These are phyloP conservation scores for Lordiphosa stackelbergi DNA, from an alignment of 1,140 invertebrate genomes.

Conservation along the genomic window DNA sequence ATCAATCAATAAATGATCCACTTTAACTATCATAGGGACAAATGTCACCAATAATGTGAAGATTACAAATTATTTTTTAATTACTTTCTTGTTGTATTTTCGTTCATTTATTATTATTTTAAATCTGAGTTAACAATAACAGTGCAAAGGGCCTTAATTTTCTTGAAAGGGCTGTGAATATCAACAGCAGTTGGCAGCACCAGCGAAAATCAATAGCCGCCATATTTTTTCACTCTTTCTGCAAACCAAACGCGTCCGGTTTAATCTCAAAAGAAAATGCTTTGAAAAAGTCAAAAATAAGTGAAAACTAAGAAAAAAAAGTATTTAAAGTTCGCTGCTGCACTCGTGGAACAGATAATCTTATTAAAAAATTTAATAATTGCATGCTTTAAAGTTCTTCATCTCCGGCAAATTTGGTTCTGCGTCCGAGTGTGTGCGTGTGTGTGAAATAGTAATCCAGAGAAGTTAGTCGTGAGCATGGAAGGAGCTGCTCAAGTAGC, in stretches of 20 bases:
- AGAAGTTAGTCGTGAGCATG: slow-evolving; percentile 37
- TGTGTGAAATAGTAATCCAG: slow-evolving; percentile 23
- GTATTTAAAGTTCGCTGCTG: slow-evolving; percentile 5
- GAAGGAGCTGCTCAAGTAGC: slow-evolving; percentile 62
- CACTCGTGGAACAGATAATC: slow-evolving; percentile 4
- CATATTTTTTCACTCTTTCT: slow-evolving; percentile 66
- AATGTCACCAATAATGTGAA: no score
- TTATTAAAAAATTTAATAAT: background rate
- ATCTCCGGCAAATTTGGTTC: slow-evolving; percentile 30
- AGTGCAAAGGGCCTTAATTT: no score
- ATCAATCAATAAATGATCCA: no score
- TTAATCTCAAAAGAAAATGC: slow-evolving; percentile 33
- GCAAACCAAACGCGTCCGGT: slow-evolving; percentile 47
- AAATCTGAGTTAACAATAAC: no score
- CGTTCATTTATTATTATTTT: no score
- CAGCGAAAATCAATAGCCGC: slow-evolving; percentile 69
- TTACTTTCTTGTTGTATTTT: no score
- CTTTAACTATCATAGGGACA: no score
- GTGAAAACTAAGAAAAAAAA: slow-evolving; percentile 21
- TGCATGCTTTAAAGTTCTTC: slow-evolving; percentile 3
- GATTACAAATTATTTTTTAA: no score
- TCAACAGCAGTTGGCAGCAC: slow-evolving; percentile 9
- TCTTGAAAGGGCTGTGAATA: background rate
- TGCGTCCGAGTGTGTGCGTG: slow-evolving; percentile 25
- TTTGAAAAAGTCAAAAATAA: slow-evolving; percentile 44